These are phyloP conservation scores for Isaurus tuberculatus DNA, from an alignment of 92 coral and sea anemone genomes.

Conservation along the genomic window DNA sequence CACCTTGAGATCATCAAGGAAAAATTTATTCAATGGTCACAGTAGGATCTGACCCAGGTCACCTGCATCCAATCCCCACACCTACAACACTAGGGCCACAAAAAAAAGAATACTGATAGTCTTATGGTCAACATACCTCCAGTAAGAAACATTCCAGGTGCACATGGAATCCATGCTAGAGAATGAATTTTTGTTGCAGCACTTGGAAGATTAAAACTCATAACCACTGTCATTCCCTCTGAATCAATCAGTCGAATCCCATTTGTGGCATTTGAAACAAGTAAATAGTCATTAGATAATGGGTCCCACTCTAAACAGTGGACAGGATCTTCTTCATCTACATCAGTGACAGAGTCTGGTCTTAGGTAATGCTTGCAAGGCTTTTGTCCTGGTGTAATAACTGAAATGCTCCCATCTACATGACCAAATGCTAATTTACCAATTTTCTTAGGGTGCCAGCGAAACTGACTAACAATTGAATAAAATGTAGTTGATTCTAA, in stretches of 20 bases:
- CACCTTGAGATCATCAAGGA: too few species aligned
- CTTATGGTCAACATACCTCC: constrained; percentile 80
- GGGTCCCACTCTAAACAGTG: constrained; percentile 92
- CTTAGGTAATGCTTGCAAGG: constrained; percentile 84
- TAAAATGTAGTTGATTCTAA: constrained; percentile 84
- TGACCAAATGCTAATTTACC: constrained; percentile 94
- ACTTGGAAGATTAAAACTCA: constrained; percentile 93
- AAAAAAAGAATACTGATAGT: too few species aligned
- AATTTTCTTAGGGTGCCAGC: constrained; percentile 83
- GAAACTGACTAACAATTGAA: constrained; percentile 91
- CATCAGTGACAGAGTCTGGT: constrained; percentile 79
- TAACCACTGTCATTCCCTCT: constrained; percentile 81
- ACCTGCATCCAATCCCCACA: too few species aligned
- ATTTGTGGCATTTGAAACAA: constrained; percentile 78
- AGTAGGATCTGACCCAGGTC: too few species aligned
- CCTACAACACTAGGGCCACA: too few species aligned
- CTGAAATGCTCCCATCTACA: constrained; percentile 90
- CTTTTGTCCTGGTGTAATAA: constrained; percentile 76
- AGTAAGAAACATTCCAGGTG: constrained; percentile 97
- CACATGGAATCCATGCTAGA: constrained; percentile 92
- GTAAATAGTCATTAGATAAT: constrained; percentile 84
- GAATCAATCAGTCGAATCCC: constrained; percentile 89
- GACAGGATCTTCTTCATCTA: constrained; percentile 95
- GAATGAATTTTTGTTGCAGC: constrained; percentile 81
- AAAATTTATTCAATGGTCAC: too few species aligned